Evolutionary conservation across 2,797 vertebrate genomes (phyloP).

Genomic region (Pterois miles): DNA sequence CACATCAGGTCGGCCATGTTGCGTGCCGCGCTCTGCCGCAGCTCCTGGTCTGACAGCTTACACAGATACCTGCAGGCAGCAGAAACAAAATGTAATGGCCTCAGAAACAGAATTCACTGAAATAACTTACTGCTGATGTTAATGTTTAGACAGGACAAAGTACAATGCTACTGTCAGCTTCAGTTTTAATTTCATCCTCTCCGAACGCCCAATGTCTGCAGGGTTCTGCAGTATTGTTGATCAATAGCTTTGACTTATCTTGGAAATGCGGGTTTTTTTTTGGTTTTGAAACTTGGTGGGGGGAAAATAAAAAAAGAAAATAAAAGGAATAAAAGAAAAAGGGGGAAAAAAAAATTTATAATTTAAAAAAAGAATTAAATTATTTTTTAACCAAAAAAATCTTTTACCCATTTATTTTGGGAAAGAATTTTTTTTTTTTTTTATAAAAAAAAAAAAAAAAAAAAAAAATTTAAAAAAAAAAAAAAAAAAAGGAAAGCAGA

Average conservation of each 20-base stretch:
- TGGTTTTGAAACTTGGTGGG: too few relatives aligned
- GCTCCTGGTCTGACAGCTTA: constrained; percentile 97
- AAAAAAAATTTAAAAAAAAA: too few relatives aligned
- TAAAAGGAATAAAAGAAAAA: too few relatives aligned
- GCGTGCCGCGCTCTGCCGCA: constrained; percentile 95
- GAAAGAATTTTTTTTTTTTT: too few relatives aligned
- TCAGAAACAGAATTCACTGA: not conserved
- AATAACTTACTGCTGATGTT: not conserved
- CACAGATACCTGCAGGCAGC: constrained; percentile 90
- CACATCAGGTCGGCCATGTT: constrained; percentile 99
- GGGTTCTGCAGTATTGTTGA: too few relatives aligned
- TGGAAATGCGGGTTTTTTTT: not conserved
- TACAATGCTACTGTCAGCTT: not conserved
- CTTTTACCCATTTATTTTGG: too few relatives aligned
- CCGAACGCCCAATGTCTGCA: not conserved
- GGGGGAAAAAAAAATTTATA: too few relatives aligned
- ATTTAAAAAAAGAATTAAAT: too few relatives aligned
- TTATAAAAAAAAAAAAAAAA: too few relatives aligned
- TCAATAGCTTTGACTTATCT: not conserved
- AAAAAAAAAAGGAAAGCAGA: too few relatives aligned
- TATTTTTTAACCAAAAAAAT: too few relatives aligned
- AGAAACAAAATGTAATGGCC: not conserved
- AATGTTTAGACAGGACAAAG: not conserved
- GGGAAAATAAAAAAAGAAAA: too few relatives aligned
- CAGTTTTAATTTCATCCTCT: not conserved